These are phyloP conservation scores for Pangasianodon hypophthalmus DNA, from an alignment of 2,113 vertebrate genomes.

Conservation along the genomic window DNA sequence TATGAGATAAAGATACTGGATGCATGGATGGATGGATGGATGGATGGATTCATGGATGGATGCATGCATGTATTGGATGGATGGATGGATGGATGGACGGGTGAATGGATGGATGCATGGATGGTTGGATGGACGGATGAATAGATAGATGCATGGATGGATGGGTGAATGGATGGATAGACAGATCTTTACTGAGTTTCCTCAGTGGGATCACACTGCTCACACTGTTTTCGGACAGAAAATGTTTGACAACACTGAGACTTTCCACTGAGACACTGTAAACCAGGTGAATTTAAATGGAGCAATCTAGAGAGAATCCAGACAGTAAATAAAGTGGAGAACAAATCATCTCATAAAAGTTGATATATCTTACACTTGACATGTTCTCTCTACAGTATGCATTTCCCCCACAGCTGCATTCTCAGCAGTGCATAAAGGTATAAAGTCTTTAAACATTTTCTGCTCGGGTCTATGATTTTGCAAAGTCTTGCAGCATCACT, in stretches of 20 bases:
- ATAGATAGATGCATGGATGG: neutral
- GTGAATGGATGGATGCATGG: neutral
- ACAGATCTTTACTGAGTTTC: neutral
- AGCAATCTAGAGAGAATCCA: neutral
- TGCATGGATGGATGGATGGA: neutral
- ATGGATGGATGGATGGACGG: neutral
- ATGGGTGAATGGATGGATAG: neutral
- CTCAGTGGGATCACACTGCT: neutral
- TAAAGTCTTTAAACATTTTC: conserved; percentile 15
- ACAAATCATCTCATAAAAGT: conserved; percentile 11
- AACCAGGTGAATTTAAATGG: conserved; percentile 10
- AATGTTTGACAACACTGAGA: neutral
- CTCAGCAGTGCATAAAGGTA: conserved; percentile 15
- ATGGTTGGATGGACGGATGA: neutral
- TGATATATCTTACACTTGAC: neutral
- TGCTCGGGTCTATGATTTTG: conserved; percentile 5
- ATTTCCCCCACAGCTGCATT: neutral
- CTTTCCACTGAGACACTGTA: neutral
- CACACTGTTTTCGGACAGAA: neutral
- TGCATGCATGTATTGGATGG: too few relatives aligned
- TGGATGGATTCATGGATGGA: neutral
- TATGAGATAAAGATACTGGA: too few relatives aligned
- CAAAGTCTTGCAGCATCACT: conserved; percentile 5
- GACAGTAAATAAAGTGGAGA: neutral
- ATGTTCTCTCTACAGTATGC: conserved; percentile 4